Percentiles rank a stretch among this genome's conserved stretches.
phyloP scores from a whole-genome alignment of 2,797 vertebrate genomes.

The Dryobates pubescens region DNA sequence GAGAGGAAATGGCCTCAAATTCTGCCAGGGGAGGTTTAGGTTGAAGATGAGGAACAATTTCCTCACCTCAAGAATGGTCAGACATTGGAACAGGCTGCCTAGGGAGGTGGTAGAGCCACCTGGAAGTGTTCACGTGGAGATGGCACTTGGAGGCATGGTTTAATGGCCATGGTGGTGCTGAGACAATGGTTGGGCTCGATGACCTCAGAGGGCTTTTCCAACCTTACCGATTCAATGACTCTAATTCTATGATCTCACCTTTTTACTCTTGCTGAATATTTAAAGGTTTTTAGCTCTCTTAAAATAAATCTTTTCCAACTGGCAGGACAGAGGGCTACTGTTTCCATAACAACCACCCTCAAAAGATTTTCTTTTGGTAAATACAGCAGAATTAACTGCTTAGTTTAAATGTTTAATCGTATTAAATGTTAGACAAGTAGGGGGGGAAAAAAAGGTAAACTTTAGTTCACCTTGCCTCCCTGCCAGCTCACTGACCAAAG shows the following conservation, averaged over 20 bases:
- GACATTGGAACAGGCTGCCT: no score
- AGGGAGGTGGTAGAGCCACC: no score
- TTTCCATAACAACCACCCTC: conserved; percentile 75
- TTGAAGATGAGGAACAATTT: no score
- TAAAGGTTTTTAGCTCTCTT: conserved; percentile 65
- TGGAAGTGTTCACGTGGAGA: no score
- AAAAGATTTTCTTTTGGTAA: conserved; percentile 61
- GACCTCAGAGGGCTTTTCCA: no score
- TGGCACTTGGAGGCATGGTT: no score
- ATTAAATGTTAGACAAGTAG: conserved; percentile 20
- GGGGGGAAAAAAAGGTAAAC: conserved; percentile 44
- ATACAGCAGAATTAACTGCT: conserved; percentile 51
- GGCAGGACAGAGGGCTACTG: conserved; percentile 71
- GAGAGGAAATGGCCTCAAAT: no score
- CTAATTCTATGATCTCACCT: conserved; percentile 31
- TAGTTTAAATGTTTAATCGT: conserved; percentile 52
- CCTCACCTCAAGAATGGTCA: no score
- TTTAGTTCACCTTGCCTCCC: conserved; percentile 52
- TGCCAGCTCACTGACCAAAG: conserved; percentile 46
- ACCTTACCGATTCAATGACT: no score
- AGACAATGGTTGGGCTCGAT: no score
- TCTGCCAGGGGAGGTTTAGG: no score
- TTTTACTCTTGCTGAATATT: conserved; percentile 66
- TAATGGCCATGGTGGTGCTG: no score
- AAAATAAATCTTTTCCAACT: conserved; percentile 63